Conservation (phyloP, 2,113 vertebrate species). For the Scalopus aquaticus region DNA sequence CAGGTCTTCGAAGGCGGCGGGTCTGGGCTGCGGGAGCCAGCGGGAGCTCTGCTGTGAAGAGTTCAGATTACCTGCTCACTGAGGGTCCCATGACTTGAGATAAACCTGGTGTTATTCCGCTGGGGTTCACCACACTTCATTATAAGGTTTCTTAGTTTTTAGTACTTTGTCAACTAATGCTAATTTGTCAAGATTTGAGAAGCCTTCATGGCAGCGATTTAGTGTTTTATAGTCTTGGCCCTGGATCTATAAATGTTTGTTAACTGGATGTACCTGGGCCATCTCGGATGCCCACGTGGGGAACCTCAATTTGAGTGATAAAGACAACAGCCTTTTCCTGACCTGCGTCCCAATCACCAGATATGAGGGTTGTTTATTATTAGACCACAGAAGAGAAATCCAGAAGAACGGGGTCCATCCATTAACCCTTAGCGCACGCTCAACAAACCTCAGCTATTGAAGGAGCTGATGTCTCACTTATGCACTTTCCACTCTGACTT, state of each 20-base stretch:
- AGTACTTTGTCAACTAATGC: background rate
- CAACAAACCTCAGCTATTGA: background rate
- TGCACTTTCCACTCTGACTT: background rate
- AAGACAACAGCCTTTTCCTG: background rate
- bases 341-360: background rate
- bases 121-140: background rate
- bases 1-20: rapidly evolving
- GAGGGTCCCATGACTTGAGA: background rate
- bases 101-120: background rate
- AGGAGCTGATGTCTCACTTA: background rate
- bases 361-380: background rate
- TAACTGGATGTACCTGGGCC: background rate
- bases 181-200: background rate
- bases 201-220: background rate
- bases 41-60: rapidly evolving
- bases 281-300: background rate
- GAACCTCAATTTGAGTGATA: background rate
- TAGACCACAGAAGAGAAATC: background rate
- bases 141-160: no score
- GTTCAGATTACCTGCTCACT: rapidly evolving
- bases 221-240: background rate
- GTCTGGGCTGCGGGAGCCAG: rapidly evolving
- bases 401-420: background rate
- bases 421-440: background rate
- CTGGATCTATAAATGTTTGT: background rate